Percentiles rank a stretch among this genome's conserved stretches.
phyloP scores from a whole-genome alignment of 2,113 vertebrate species.

The Forbesichthys agassizii region DNA sequence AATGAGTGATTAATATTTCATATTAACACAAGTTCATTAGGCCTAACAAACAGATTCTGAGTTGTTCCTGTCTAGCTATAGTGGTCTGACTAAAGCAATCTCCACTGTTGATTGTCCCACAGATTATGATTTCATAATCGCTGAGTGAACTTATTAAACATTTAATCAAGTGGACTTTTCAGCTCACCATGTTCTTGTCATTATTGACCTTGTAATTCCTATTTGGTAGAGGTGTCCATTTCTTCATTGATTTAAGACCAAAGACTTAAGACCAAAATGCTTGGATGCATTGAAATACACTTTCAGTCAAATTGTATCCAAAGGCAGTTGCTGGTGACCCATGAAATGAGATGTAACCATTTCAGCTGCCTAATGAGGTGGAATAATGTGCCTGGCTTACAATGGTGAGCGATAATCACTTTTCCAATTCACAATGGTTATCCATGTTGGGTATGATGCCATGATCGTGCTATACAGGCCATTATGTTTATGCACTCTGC shows the following conservation, averaged over 20 bases:
- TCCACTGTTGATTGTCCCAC: neutral
- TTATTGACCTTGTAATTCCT: slow-evolving; percentile 5
- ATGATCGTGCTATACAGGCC: neutral
- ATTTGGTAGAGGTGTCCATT: no score
- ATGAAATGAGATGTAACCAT: slow-evolving; percentile 56
- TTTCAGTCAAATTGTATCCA: slow-evolving; percentile 34
- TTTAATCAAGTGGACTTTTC: neutral
- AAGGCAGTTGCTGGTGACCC: slow-evolving; percentile 43
- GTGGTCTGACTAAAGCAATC: neutral
- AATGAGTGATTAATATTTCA: slow-evolving; percentile 49
- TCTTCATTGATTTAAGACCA: slow-evolving; percentile 9
- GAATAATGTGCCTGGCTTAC: slow-evolving; percentile 27
- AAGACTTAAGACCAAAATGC: slow-evolving; percentile 11
- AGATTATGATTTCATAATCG: neutral
- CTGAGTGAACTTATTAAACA: neutral
- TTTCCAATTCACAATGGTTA: neutral
- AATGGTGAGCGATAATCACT: slow-evolving; percentile 7
- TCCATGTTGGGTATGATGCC: neutral
- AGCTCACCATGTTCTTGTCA: neutral
- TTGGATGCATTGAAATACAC: slow-evolving; percentile 30
- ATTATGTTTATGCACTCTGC: no score
- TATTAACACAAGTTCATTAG: slow-evolving; percentile 36
- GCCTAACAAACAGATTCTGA: slow-evolving; percentile 27
- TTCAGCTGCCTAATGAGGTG: slow-evolving; percentile 54
- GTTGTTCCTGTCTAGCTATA: neutral